Evolutionary conservation across 2,113 vertebrate genomes (phyloP).

Genomic region (Hypomesus transpacificus): DNA sequence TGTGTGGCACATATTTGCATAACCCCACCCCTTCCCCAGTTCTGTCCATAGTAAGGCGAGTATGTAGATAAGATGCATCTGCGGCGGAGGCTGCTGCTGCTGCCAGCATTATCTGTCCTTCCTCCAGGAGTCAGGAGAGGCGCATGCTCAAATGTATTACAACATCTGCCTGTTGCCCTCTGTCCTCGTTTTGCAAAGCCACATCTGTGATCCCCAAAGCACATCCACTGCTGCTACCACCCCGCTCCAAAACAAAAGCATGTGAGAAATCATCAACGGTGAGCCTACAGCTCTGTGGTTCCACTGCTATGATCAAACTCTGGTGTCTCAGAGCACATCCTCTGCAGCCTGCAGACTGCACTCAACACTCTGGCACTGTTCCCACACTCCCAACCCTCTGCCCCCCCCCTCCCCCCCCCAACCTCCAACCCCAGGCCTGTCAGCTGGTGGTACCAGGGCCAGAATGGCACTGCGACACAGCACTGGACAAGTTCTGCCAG

Average conservation of each 20-base stretch:
- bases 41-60: slow-evolving; percentile 32
- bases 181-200: slow-evolving; percentile 32
- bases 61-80: slow-evolving; percentile 40
- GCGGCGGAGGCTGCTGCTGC: neutral
- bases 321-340: neutral
- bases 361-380: neutral
- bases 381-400: neutral
- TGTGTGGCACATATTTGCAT: slow-evolving; percentile 12
- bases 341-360: neutral
- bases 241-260: too few relatives aligned
- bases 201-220: slow-evolving; percentile 11
- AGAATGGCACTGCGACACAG: slow-evolving; percentile 40
- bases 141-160: slow-evolving; percentile 5
- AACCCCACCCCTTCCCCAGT: slow-evolving; percentile 35
- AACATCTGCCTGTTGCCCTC: slow-evolving; percentile 37
- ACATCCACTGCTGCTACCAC: neutral
- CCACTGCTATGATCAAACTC: neutral
- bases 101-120: slow-evolving; percentile 6
- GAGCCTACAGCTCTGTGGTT: neutral
- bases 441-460: slow-evolving; percentile 56
- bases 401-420: slow-evolving; percentile 18
- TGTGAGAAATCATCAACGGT: neutral
- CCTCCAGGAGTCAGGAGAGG: slow-evolving; percentile 24
- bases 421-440: slow-evolving; percentile 23
- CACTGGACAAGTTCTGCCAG: slow-evolving; percentile 22